Base-by-base conservation (phyloP, 2,888 invertebrate species). In the Micoletzkya japonica region DNA sequence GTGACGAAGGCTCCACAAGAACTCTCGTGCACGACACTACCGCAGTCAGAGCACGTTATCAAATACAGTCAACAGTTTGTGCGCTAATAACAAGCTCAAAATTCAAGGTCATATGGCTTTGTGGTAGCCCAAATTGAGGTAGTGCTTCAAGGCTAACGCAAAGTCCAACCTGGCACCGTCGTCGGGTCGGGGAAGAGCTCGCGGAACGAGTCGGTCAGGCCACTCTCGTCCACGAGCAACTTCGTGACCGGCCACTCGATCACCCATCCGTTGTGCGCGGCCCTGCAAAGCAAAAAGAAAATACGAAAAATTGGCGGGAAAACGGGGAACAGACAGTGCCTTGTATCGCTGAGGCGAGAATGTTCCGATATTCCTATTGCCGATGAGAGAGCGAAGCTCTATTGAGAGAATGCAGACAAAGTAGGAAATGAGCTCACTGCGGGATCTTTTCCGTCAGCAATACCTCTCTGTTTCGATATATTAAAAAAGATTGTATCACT, bases 241-340 rank as follows among this genome's bases (percentile, higher is more conserved):
- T 36, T 58, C 26, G 58, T 58, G 2, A 37, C 36, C 14, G 58
- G 58, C 58, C 58, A 58, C 24, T 36, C 24, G 2, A 58, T 37
- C 4, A 17, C 26, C 36, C 34, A 58, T 20, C 37, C 58, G 10
- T 26, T 26, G 32, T 57, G 57, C 1, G 17, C 34, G 34, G n/a
- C 32, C 20, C 57, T 32, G 14, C 30, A 34, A 4, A 56, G 17
- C 14, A 7, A 7, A 28, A 28, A 4, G 20, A 28, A 1, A 30
- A 30, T 2, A 30, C 1, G 32, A 4, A 56, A 56, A 2, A 28
- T 4, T 6, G 17, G 7, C 2, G 20, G 56, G 10, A 14, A 56
- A 6, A 17, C 28, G 1, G 20, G 56, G 1, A 30, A 30, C 6
- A 2, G 20, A 2, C 4, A 32, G 32, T 32, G 20, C 30, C 34